phyloP scores from a whole-genome alignment of 2,888 invertebrate genomes.

The Meghimatium bilineatum region DNA sequence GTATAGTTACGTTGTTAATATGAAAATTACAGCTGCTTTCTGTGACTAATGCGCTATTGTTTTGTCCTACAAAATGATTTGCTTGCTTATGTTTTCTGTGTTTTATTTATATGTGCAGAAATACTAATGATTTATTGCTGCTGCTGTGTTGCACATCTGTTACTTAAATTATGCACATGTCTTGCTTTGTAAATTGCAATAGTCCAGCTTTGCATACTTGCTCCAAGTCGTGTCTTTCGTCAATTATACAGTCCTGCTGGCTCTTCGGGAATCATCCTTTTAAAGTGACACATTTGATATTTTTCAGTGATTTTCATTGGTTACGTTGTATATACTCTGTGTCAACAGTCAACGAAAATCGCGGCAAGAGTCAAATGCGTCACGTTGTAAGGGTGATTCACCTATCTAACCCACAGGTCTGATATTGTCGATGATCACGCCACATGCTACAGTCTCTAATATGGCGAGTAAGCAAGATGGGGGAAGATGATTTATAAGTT shows the following conservation, averaged over 20 bases:
- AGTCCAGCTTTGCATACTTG: neutral
- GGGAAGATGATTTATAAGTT: neutral
- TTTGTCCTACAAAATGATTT: neutral
- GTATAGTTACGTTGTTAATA: neutral
- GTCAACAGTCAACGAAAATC: too few relatives aligned
- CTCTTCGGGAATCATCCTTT: too few relatives aligned
- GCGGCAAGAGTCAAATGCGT: too few relatives aligned
- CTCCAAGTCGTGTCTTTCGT: too few relatives aligned
- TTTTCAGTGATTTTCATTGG: too few relatives aligned
- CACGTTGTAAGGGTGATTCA: too few relatives aligned
- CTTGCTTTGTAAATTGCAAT: neutral
- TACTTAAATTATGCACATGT: neutral
- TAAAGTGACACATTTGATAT: too few relatives aligned
- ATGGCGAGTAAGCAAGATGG: slow-evolving; percentile 28
- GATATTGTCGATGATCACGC: too few relatives aligned
- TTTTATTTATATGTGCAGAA: neutral
- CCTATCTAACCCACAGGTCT: too few relatives aligned
- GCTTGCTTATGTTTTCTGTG: neutral
- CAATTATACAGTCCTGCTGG: too few relatives aligned
- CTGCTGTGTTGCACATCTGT: neutral
- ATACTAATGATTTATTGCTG: neutral
- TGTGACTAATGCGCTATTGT: neutral
- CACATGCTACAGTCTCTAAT: too few relatives aligned
- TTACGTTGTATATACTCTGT: too few relatives aligned
- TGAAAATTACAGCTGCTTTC: neutral